Evolutionary conservation across 2,797 vertebrate genomes (phyloP).

Genomic region (Bovichtus variegatus): DNA sequence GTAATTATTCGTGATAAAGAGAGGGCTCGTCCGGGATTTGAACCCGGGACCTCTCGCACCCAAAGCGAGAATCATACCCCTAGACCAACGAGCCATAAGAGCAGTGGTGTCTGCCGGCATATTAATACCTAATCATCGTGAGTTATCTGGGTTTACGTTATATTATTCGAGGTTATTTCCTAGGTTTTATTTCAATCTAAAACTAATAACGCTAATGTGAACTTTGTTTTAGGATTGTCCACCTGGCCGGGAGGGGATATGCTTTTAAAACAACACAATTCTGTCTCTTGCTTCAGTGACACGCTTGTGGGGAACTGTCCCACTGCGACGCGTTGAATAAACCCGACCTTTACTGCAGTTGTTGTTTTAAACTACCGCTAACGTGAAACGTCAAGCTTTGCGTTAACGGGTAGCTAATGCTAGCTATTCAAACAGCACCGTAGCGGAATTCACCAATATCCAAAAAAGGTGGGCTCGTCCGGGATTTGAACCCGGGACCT

Average conservation of each 20-base stretch:
- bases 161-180: background rate
- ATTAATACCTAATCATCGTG: no score
- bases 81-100: slow-evolving; percentile 79
- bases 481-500: slow-evolving; percentile 83
- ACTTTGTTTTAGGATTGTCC: background rate
- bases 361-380: background rate
- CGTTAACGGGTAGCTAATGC: background rate
- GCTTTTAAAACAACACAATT: background rate
- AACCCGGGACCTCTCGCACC: slow-evolving; percentile 84
- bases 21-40: slow-evolving; percentile 81
- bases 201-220: no score
- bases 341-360: fast-evolving
- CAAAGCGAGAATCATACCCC: slow-evolving; percentile 84
- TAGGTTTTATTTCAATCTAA: background rate
- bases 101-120: no score
- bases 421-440: background rate
- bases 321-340: fast-evolving
- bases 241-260: background rate
- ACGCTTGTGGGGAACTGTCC: no score
- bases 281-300: background rate
- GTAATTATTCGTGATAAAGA: no score
- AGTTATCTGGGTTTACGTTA: fast-evolving
- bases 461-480: slow-evolving; percentile 70
- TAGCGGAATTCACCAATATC: fast-evolving
- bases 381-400: no score